A percentile compares a stretch with the other conserved stretches of the same genome.
Conservation (phyloP, 2,888 invertebrate genomes). For the Lepidochitona cinerea region DNA sequence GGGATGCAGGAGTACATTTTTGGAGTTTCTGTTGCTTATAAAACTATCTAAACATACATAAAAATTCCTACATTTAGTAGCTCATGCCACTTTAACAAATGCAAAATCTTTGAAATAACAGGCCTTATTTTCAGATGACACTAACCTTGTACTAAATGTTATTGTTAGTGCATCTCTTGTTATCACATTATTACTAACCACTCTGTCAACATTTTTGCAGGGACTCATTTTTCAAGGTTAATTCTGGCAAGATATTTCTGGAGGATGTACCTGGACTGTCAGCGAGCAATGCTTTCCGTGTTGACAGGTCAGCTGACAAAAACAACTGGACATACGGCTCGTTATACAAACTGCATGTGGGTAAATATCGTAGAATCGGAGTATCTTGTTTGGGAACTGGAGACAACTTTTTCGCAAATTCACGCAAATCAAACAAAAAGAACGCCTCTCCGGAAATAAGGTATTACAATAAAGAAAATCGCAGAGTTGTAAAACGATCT, state of each 20-base stretch:
- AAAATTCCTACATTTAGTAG: no score
- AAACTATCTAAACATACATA: no score
- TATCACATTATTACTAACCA: no score
- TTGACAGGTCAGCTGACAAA: constrained; percentile 62
- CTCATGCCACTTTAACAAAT: no score
- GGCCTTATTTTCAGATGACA: no score
- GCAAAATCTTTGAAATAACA: no score
- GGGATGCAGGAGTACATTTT: no score
- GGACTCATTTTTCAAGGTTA: neutral
- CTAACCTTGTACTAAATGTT: no score
- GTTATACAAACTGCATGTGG: constrained; percentile 62
- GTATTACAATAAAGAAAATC: constrained; percentile 53
- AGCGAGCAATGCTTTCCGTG: constrained; percentile 56
- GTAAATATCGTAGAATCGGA: constrained; percentile 45
- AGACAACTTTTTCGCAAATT: constrained; percentile 13
- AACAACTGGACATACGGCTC: constrained; percentile 65
- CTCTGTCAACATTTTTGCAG: neutral
- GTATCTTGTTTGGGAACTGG: constrained; percentile 34
- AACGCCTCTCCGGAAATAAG: constrained; percentile 30
- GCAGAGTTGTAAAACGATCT: constrained; percentile 18
- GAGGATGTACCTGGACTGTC: constrained; percentile 54
- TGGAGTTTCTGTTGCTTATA: no score
- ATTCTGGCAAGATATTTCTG: constrained; percentile 48
- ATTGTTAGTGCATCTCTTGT: no score
- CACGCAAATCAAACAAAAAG: constrained; percentile 12